phyloP scores from a whole-genome alignment of 2,113 vertebrate species.

The Isichthys henryi region DNA sequence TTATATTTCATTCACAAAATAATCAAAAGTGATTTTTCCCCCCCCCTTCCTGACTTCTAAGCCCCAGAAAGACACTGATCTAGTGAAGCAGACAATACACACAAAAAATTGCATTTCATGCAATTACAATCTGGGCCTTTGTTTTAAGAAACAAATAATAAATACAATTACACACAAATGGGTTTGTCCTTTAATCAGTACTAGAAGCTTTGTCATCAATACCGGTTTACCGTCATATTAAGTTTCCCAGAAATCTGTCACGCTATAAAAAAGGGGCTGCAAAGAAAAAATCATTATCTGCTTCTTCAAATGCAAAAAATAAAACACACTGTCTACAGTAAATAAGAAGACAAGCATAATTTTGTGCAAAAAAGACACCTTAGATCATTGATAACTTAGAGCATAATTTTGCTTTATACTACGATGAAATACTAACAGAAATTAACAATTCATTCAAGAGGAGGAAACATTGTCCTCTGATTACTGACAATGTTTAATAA shows the following conservation, averaged over 20 bases:
- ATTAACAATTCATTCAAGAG: not conserved
- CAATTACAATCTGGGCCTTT: not conserved
- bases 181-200: not conserved
- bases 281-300: not conserved
- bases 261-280: not conserved
- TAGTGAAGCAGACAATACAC: not conserved
- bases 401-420: not conserved
- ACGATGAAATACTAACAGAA: not conserved
- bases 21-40: not conserved
- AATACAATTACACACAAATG: not conserved
- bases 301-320: not conserved
- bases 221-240: not conserved
- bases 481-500: not conserved
- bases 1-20: not conserved
- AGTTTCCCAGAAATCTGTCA: not conserved
- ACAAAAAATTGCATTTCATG: not conserved
- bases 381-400: not conserved
- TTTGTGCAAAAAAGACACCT: not conserved
- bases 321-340: not conserved
- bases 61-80: not conserved
- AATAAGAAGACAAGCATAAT: not conserved
- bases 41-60: not conserved
- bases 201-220: not conserved
- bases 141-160: not conserved
- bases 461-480: not conserved